Conservation (phyloP, 1,140 invertebrate species). For the Pinna nobilis region DNA sequence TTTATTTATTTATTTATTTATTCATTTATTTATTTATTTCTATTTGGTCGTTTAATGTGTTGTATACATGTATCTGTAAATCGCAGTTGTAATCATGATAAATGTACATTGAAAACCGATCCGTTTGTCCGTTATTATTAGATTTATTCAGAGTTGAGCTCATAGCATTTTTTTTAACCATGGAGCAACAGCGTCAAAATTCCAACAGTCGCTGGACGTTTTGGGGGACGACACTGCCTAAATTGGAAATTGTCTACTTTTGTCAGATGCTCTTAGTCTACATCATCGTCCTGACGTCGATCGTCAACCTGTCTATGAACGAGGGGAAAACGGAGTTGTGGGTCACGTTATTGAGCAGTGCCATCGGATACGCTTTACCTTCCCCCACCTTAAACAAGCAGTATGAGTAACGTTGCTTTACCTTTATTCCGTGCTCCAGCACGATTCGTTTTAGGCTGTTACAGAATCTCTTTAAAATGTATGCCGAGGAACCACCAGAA, state of each 20-base stretch:
- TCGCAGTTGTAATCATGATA: too few relatives aligned
- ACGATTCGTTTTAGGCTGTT: slow-evolving; percentile 28
- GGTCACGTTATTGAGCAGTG: slow-evolving; percentile 26
- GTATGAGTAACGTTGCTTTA: not conserved
- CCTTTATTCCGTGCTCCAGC: too few relatives aligned
- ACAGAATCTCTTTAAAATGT: not conserved
- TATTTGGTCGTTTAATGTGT: too few relatives aligned
- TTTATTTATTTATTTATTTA: too few relatives aligned
- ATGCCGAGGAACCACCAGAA: slow-evolving; percentile 15
- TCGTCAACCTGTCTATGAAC: slow-evolving; percentile 31
- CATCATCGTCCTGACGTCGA: slow-evolving; percentile 30
- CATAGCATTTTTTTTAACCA: too few relatives aligned
- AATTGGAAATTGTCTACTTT: slow-evolving; percentile 40
- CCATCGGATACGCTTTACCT: slow-evolving; percentile 22
- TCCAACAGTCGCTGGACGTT: too few relatives aligned
- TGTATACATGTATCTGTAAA: too few relatives aligned
- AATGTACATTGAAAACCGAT: too few relatives aligned
- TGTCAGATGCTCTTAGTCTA: slow-evolving; percentile 38
- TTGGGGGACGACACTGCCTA: slow-evolving; percentile 3
- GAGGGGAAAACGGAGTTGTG: slow-evolving; percentile 19
- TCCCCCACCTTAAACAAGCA: slow-evolving; percentile 10
- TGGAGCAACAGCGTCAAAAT: too few relatives aligned
- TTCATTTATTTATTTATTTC: too few relatives aligned
- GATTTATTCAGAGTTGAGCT: too few relatives aligned
- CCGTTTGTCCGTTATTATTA: too few relatives aligned